phyloP scores from a whole-genome alignment of 2,797 vertebrate genomes.

The Leucoraja ocellata region DNA sequence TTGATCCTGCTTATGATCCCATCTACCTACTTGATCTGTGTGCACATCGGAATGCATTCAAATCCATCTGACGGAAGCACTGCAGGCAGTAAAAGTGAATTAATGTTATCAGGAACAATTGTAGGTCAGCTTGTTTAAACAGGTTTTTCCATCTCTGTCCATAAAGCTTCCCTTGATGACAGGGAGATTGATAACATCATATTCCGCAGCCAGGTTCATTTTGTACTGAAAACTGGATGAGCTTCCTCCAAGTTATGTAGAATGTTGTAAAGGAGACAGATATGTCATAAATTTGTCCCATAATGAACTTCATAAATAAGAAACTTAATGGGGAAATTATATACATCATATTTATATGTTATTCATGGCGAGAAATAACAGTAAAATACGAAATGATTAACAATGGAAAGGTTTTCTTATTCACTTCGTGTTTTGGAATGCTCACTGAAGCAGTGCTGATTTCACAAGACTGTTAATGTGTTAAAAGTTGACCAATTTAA shows the following conservation, averaged over 20 bases:
- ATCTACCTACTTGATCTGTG: neutral
- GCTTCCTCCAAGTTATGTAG: neutral
- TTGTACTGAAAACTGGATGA: neutral
- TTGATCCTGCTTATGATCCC: neutral
- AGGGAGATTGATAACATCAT: neutral
- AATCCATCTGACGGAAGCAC: neutral
- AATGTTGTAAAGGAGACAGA: neutral
- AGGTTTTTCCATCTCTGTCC: neutral
- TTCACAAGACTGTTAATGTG: slow-evolving; percentile 19
- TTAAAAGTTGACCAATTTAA: slow-evolving; percentile 24
- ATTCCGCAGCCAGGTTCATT: neutral
- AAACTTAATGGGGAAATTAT: neutral
- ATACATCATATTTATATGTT: neutral
- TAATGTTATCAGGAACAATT: neutral
- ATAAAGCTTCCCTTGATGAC: neutral
- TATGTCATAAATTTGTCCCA: neutral
- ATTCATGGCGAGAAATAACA: neutral
- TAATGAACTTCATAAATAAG: neutral
- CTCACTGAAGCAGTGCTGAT: neutral
- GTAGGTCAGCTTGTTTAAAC: neutral
- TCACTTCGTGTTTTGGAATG: neutral
- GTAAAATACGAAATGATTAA: neutral
- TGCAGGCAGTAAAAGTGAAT: neutral
- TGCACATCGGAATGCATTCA: neutral
- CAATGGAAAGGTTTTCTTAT: neutral